Percentiles rank a stretch among this genome's conserved stretches.
These are phyloP conservation scores for Ennomos quercinarius DNA, from an alignment of 2,888 invertebrate genomes.

Conservation along the genomic window DNA sequence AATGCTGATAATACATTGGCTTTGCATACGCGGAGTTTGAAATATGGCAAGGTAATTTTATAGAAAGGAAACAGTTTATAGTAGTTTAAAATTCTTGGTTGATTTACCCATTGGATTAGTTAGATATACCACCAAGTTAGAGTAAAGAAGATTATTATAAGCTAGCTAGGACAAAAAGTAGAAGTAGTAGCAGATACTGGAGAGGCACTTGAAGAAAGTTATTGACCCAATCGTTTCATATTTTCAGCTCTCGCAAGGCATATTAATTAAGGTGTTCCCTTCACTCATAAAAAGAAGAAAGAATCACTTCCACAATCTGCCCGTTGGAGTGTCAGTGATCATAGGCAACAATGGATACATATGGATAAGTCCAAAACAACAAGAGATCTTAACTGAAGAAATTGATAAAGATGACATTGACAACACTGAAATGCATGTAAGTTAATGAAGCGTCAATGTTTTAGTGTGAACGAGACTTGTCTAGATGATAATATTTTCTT, in stretches of 20 bases:
- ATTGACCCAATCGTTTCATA: neutral
- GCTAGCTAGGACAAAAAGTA: too few relatives aligned
- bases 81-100: too few relatives aligned
- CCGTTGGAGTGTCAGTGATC: constrained; percentile 96
- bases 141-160: too few relatives aligned
- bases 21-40: constrained; percentile 97
- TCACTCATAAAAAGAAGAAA: constrained; percentile 96
- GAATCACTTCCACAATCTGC: constrained; percentile 97
- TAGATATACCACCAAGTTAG: too few relatives aligned
- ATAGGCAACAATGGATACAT: constrained; percentile 98
- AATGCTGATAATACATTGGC: constrained; percentile 96
- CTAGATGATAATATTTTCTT: too few relatives aligned
- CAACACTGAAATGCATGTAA: constrained; percentile 61
- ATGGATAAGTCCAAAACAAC: constrained; percentile 92
- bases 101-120: too few relatives aligned
- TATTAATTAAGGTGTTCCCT: constrained; percentile 95
- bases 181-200: too few relatives aligned
- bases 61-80: too few relatives aligned
- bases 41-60: constrained; percentile 94
- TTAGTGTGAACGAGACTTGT: too few relatives aligned
- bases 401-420: constrained; percentile 64
- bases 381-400: constrained; percentile 78
- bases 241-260: constrained; percentile 92
- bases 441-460: neutral
- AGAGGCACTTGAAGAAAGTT: too few relatives aligned